Conservation (phyloP, 1,140 invertebrate genomes). For the Brachionus sp. region DNA sequence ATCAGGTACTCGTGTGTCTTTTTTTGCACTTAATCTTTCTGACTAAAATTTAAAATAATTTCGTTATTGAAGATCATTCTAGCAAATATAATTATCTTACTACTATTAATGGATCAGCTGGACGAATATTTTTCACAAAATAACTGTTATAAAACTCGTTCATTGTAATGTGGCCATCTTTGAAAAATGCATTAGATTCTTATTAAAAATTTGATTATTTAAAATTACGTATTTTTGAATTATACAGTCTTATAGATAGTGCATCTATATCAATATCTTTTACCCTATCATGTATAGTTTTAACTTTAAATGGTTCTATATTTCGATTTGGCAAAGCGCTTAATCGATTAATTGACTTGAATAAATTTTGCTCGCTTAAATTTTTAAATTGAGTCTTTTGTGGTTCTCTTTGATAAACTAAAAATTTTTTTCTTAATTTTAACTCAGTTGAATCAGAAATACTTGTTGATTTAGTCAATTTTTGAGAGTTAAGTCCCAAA, state of each 20-base stretch:
- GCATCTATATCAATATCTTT: conserved; percentile 20
- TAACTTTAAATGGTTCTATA: neutral
- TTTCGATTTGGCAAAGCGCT: neutral
- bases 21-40: conserved; percentile 23
- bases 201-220: neutral
- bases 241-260: neutral
- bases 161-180: neutral
- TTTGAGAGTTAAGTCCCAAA: neutral
- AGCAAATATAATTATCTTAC: neutral
- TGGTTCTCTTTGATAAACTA: neutral
- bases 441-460: neutral
- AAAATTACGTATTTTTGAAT: conserved; percentile 8
- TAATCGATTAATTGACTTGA: neutral
- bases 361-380: neutral
- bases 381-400: neutral
- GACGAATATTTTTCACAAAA: neutral
- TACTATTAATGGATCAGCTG: neutral
- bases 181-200: neutral
- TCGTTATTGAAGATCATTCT: neutral
- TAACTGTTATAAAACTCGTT: neutral
- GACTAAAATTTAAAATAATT: neutral
- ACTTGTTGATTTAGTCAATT: neutral
- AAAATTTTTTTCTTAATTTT: neutral
- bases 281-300: neutral
- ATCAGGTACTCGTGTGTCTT: neutral